Base-by-base conservation (phyloP, 2,888 invertebrate genomes). In the Parthenolecanium corni region DNA sequence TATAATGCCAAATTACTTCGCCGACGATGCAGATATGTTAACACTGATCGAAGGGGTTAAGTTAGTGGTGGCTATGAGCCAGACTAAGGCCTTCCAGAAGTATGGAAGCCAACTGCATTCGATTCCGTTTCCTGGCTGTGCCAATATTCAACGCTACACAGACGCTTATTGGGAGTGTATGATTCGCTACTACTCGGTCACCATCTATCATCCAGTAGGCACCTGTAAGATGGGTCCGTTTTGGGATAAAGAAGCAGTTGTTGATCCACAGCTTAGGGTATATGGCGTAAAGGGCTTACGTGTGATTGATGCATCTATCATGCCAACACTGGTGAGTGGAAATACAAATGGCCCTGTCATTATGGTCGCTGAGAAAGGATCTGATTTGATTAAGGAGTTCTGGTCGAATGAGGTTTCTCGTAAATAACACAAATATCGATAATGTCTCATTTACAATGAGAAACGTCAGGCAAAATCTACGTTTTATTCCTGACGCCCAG, bases 1-100 rank as follows among this genome's bases (percentile, higher is more conserved):
- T 65, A 91, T 96, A 62, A 86, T 91, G 69, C 91, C 95, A 0
- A 95, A 95, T 72, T 96, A 96, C 72, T 82, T 96, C 70, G 74
- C 81, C 18, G 86, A 90, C 62, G 82, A 86, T 20, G 77, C 81
- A 66, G 96, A 96, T 69, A 77, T 88, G 66, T 84, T 84, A 66
- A 85, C 84, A 0, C 73, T 92, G 44, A 77, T 91, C 0, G 91
- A 91, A 74, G 91, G 91, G 0, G 88, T 86, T 0, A 92, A 91
- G 74, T 85, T 91, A 20, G 86, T 81, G 0, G 78, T 91, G 0
- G 85, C 86, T 0, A 73, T 91, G n/a, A 87, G 89, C 6, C 79
- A 82, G 68, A 91, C 91, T 0, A 78, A 81, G 52, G 82, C 89
- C 0, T 89, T 91, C 73, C 80, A 81, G 68, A 77, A 80, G 62